Percentiles rank a stretch among this genome's conserved stretches.
Evolutionary conservation across 2,888 invertebrate genomes (phyloP).

Genomic region (Byasa hedistus): DNA sequence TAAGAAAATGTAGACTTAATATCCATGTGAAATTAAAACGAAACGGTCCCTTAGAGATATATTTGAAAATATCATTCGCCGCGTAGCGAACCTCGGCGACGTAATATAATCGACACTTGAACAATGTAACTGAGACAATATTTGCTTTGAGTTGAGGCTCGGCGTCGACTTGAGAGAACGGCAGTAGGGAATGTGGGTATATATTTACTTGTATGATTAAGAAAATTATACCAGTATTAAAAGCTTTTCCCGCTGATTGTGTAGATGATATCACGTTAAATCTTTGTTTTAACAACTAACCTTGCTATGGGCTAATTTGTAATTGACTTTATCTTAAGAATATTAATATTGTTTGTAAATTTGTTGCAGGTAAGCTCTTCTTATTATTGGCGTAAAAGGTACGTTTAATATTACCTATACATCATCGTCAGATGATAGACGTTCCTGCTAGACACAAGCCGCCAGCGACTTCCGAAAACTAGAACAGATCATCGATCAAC

Average conservation of each 20-base stretch:
- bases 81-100: slow-evolving; percentile 28
- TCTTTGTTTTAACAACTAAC: slow-evolving; percentile 9
- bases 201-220: slow-evolving; percentile 33
- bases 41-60: slow-evolving; percentile 27
- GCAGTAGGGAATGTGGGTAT: slow-evolving; percentile 21
- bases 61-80: slow-evolving; percentile 26
- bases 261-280: slow-evolving; percentile 9
- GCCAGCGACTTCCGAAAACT: no score
- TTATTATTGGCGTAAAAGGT: not conserved
- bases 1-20: slow-evolving; percentile 12
- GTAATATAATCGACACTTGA: slow-evolving; percentile 33
- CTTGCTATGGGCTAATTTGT: not conserved
- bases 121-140: slow-evolving; percentile 34
- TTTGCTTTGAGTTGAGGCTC: slow-evolving; percentile 31
- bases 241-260: slow-evolving; percentile 24
- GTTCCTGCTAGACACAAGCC: no score
- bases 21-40: slow-evolving; percentile 28
- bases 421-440: not conserved
- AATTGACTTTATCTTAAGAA: not conserved
- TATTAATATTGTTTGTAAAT: not conserved
- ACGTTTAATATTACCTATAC: not conserved
- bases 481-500: no score
- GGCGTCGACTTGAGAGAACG: slow-evolving; percentile 27
- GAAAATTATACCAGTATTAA: slow-evolving; percentile 33
- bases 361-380: slow-evolving; percentile 8